Percentiles rank a stretch among this genome's conserved stretches.
These are phyloP conservation scores for Indicator maculatus DNA, from an alignment of 2,113 vertebrate species.

Conservation along the genomic window DNA sequence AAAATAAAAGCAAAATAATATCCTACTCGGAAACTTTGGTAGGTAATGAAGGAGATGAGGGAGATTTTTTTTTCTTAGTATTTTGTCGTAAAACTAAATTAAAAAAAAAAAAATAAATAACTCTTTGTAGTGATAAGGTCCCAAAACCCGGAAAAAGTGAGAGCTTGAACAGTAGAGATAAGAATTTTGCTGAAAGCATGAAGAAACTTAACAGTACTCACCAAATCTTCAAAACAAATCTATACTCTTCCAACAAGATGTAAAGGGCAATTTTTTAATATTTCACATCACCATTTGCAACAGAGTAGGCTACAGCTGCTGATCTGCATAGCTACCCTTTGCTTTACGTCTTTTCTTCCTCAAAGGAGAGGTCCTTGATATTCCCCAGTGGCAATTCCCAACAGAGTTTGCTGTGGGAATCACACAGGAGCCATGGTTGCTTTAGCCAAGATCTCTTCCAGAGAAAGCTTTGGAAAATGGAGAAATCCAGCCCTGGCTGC, in stretches of 20 bases:
- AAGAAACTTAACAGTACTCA: not conserved
- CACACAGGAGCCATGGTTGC: not conserved
- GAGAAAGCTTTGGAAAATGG: not conserved
- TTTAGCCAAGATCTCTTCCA: not conserved
- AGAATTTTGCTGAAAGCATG: not conserved
- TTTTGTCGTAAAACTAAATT: not conserved
- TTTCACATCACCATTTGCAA: not conserved
- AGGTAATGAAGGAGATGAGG: not conserved
- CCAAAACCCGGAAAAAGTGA: not conserved
- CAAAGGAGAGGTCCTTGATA: not conserved
- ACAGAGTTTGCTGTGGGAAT: not conserved
- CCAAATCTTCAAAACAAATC: not conserved
- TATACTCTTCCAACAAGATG: not conserved
- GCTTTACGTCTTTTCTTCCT: not conserved
- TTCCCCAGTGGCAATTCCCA: not conserved
- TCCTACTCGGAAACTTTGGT: not conserved
- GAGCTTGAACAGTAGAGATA: not conserved
- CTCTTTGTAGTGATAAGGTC: not conserved
- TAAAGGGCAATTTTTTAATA: not conserved
- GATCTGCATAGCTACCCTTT: not conserved
- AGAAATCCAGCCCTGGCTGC: not conserved
- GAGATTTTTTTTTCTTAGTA: not conserved
- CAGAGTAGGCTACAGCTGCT: not conserved
- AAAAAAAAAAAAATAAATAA: not conserved
- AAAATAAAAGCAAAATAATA: slow-evolving; percentile 4